Base-by-base conservation (phyloP, 2,888 invertebrate species). In the Chironomus riparius region DNA sequence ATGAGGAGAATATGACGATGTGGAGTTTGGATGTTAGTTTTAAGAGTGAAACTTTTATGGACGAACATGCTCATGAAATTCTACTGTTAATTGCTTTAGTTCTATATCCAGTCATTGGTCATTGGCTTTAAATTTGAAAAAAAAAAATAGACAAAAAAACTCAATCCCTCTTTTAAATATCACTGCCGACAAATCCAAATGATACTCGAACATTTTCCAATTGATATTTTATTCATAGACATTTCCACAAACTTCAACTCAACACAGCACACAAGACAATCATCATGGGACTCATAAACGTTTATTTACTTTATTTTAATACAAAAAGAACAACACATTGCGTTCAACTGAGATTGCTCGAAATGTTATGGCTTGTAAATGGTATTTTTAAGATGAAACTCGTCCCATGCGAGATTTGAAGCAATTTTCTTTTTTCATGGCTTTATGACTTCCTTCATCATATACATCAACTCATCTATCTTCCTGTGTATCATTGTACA, bases 151-250 rank as follows among this genome's bases (percentile, higher is more conserved):
- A 38, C 38, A 7, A 38, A 38, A 38, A 38, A 38, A 10, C 13
- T 50, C 56, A 15, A 7, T 18, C 1, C 56, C 2, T 56, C 56
- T 15, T 48, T 4, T 3, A 24, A 24, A 10, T 4, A 38, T 10
- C 38, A 38, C 38, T 2, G 3, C 56, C 56, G 5, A 56, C n/a
- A 4, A 56, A 10, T 38, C 38, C 10, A 38, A 38, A 38, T 10
- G 38, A 10, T 38, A 38, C 38, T 38, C 38, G 15, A 47, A 21
- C 28, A 69, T 47, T 70, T 70, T 22, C 21, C 62, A 62, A 73
- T 73, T 73, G 74, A 74, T 74, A 68, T 74, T 74, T 74, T 74
- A 74, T 74, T 74, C 74, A 74, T 74, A 74, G 74, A 74, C 74
- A 74, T 38, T 47, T 74, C 38, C 68, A 65, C 74, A 74, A 38